Base-by-base conservation (phyloP, 2,797 vertebrate genomes). In the Enteromius argenteus region DNA sequence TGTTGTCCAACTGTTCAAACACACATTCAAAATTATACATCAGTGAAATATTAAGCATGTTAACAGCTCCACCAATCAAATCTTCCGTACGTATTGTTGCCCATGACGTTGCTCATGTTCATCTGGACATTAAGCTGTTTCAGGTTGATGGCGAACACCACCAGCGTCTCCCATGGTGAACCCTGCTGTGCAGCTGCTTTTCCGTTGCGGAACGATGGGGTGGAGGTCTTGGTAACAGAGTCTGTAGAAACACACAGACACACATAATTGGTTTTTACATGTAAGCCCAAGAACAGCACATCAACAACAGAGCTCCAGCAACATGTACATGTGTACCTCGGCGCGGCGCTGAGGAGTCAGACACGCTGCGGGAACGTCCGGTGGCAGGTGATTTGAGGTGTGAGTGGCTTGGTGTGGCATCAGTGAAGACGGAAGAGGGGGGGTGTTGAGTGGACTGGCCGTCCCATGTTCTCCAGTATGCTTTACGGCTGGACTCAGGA, bases 81-180 rank as follows among this genome's bases (percentile, higher is more conserved):
- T 14, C 19, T 23, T 3, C 91, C 98, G 93, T 93, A 99, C 98
- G 97, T 99, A 69, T 99, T 99, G 90, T 99, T 99, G 84, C 98
- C 98, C 98, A 99, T 99, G 74, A 99, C 98, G 5, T 99, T 99
- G 91, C 98, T 99, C 98, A 99, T 99, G 89, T 99, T 99, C 98
- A 99, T 99, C 90, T 99, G 98, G 62, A 99, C 98, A 0, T 96
- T 99, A 86, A 99, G 93, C 86, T 97, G 98, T 81, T 99, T 99
- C 69, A 99, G 85, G 93, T 99, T 99, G 93, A 99, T 99, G 87
- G 97, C 98, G 80, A 99, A 99, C 58, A 99, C 98, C 66, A 99
- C 98, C 87, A 99, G 92, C 0, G 98, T 99, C 92, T 99, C 98
- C 98, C 98, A 99, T 0, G 98, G 98, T 0, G 98, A 93, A 58